These are phyloP conservation scores for Daphoenositta chrysoptera DNA, from an alignment of 2,113 vertebrate genomes.

Conservation along the genomic window DNA sequence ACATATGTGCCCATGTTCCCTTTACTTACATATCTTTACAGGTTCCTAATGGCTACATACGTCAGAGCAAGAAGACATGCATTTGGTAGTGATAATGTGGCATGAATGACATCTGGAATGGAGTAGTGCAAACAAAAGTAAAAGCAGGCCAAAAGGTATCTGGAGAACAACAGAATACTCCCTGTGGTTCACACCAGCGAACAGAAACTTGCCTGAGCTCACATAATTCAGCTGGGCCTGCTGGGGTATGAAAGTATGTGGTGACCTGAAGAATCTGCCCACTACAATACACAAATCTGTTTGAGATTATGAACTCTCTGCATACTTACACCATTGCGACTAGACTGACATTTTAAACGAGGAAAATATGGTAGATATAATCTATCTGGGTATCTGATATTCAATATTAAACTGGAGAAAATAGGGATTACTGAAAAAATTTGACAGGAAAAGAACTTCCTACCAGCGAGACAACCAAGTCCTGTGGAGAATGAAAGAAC, in stretches of 20 bases:
- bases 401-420: constrained; percentile 7
- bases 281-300: constrained; percentile 39
- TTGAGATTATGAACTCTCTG: constrained; percentile 37
- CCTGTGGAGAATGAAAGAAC: background rate
- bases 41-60: background rate
- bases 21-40: background rate
- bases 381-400: background rate
- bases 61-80: background rate
- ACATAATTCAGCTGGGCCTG: constrained; percentile 17
- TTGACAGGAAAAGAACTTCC: background rate
- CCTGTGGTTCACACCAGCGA: background rate
- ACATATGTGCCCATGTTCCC: background rate
- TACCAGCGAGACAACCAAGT: background rate
- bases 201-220: background rate
- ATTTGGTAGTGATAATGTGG: constrained; percentile 27
- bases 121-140: constrained; percentile 7
- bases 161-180: constrained; percentile 39
- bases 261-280: constrained; percentile 41
- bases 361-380: constrained; percentile 2
- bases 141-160: constrained; percentile 9
- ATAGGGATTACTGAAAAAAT: background rate
- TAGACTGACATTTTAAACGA: constrained; percentile 30
- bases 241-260: background rate
- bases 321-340: background rate
- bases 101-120: constrained; percentile 37